Base-by-base conservation (phyloP, 2,113 vertebrate species). In the Prunella fulvescens region DNA sequence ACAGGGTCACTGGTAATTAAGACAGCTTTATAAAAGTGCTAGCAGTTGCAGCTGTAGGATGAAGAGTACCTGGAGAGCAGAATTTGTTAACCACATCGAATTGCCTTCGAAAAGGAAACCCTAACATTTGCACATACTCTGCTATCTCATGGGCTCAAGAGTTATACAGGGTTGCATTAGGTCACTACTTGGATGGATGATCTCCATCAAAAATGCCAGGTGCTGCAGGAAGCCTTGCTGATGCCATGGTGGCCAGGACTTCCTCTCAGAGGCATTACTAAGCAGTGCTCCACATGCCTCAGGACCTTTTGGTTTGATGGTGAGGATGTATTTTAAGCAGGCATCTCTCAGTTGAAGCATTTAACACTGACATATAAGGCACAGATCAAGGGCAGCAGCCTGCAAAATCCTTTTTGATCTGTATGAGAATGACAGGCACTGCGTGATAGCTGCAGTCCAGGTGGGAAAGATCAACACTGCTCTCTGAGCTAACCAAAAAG, bases 1-100 rank as follows among this genome's bases (percentile, higher is more conserved):
- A 69, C 51, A 86, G 61, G 88, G 87, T 95, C 91, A 76, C 51
- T 80, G 73, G 91, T 94, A 95, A 94, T 92, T 96, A 95, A 94
- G 82, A 79, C 58, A 77, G 67, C 71, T 97, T 93, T 80, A 53
- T 78, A 53, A 72, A 90, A 94, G 83, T 84, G 56, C 60, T 72
- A 92, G 81, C 72, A 79, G 51, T 96, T 88, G 78, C 81, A 90
- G 77, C 76, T 92, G 69, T 67, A 81, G 90, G 56, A 76, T 95
- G 84, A 85, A 89, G 86, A 91, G 66, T 83, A 94, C 86, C 70
- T 85, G 72, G 48, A 74, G 73, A 37, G 65, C 40, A 82, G 85
- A 93, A 92, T 86, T 94, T 86, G 71, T 95, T 94, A 93, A 78
- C 17, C 39, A 48, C 2, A 3, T 74, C 24, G 47, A 91, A 93